phyloP scores from a whole-genome alignment of 2,888 invertebrate species.

The Tridacna gigas region DNA sequence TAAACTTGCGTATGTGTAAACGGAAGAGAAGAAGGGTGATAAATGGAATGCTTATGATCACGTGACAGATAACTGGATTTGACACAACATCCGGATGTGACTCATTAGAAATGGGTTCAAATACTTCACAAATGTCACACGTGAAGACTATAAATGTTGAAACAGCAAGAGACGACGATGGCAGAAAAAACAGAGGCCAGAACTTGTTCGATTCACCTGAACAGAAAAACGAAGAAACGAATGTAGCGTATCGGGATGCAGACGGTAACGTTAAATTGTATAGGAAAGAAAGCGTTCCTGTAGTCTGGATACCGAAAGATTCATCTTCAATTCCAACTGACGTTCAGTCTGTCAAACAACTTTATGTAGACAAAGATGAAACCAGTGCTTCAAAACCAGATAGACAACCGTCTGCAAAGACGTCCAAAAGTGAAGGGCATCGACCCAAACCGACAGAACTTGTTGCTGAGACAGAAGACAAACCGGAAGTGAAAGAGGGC shows the following conservation, averaged over 20 bases:
- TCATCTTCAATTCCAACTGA: not conserved
- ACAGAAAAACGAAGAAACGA: not conserved
- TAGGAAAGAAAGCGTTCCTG: slow-evolving; percentile 33
- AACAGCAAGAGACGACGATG: not conserved
- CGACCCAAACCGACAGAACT: not conserved
- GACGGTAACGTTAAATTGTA: slow-evolving; percentile 43
- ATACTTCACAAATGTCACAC: not conserved
- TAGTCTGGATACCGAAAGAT: slow-evolving; percentile 22
- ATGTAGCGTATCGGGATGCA: slow-evolving; percentile 45
- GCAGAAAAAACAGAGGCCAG: not conserved
- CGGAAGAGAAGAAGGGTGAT: too few species aligned
- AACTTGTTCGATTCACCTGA: not conserved
- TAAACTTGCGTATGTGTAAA: too few species aligned
- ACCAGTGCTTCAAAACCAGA: not conserved
- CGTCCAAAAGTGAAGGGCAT: slow-evolving; percentile 3
- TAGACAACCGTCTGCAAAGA: not conserved
- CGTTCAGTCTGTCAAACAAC: slow-evolving; percentile 2
- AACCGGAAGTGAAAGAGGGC: not conserved
- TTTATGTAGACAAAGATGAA: not conserved
- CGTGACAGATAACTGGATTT: too few species aligned
- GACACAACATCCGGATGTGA: too few species aligned
- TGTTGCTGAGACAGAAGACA: not conserved
- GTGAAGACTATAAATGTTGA: slow-evolving; percentile 18
- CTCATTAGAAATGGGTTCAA: slow-evolving; percentile 16
- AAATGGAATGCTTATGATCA: too few species aligned